phyloP scores from a whole-genome alignment of 2,888 invertebrate species.

The Acanthopleura granulata region DNA sequence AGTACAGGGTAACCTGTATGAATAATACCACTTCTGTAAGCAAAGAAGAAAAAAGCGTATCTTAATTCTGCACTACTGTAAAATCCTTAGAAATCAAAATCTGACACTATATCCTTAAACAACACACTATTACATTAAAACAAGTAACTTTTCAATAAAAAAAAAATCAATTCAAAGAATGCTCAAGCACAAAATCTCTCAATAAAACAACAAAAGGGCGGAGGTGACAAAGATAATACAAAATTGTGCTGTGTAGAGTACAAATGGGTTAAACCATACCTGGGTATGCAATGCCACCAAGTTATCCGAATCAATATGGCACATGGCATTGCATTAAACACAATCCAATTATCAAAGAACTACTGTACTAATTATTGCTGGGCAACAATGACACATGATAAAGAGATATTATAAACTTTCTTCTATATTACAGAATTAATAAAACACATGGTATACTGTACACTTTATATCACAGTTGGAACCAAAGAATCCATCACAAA shows the following conservation, averaged over 20 bases:
- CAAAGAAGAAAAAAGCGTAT: too few species aligned
- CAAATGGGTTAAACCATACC: neutral
- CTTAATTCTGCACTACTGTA: too few species aligned
- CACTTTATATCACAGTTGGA: constrained; percentile 17
- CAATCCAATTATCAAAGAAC: too few species aligned
- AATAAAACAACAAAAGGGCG: neutral
- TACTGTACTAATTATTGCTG: constrained; percentile 9
- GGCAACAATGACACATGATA: neutral
- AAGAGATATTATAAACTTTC: neutral
- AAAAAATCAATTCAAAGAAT: neutral
- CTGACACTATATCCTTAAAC: too few species aligned
- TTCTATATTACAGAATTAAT: neutral
- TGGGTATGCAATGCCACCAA: too few species aligned
- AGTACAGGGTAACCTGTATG: too few species aligned
- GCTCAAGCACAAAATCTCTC: neutral
- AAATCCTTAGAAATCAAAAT: too few species aligned
- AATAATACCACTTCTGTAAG: too few species aligned
- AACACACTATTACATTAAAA: neutral
- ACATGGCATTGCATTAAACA: too few species aligned
- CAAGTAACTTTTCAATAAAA: neutral
- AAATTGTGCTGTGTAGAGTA: neutral
- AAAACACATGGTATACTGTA: constrained; percentile 17
- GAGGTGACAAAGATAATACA: neutral
- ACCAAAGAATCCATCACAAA: constrained; percentile 18
- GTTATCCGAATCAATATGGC: too few species aligned